Conservation (phyloP, 1,140 invertebrate genomes). For the Drosophila watanabei region DNA sequence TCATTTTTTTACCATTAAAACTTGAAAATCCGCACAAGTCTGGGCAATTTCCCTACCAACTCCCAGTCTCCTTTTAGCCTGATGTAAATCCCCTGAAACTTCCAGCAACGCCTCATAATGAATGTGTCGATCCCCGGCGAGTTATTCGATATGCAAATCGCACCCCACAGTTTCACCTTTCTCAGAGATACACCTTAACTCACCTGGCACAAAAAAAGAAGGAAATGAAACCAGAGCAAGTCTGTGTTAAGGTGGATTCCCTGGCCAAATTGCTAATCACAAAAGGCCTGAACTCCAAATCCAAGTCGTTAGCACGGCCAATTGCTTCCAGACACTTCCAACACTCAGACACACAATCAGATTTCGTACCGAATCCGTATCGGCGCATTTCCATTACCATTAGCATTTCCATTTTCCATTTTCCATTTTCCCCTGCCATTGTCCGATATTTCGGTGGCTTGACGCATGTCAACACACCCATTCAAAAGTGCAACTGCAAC, state of each 20-base stretch:
- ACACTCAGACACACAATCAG: slow-evolving; percentile 10
- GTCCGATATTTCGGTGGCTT: slow-evolving; percentile 54
- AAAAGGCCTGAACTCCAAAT: slow-evolving; percentile 18
- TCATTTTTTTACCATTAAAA: neutral
- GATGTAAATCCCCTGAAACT: neutral
- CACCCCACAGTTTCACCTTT: slow-evolving; percentile 34
- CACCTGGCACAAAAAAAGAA: neutral
- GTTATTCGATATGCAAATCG: slow-evolving; percentile 40
- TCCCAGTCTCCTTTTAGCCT: neutral
- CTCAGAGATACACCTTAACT: neutral
- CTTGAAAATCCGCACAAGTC: neutral
- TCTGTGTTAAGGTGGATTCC: slow-evolving; percentile 1
- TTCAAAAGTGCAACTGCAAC: slow-evolving; percentile 45
- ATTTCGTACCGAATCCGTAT: slow-evolving; percentile 2
- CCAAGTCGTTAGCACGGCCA: slow-evolving; percentile 51
- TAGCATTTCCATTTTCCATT: slow-evolving; percentile 27
- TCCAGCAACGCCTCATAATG: slow-evolving; percentile 9
- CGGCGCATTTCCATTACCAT: slow-evolving; percentile 39
- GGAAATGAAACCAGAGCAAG: slow-evolving; percentile 11
- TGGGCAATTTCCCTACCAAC: neutral
- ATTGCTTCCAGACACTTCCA: slow-evolving; percentile 40
- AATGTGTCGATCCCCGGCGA: slow-evolving; percentile 14
- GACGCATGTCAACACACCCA: slow-evolving; percentile 61
- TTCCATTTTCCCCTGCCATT: slow-evolving; percentile 41
- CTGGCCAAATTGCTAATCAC: slow-evolving; percentile 41